Evolutionary conservation across 2,797 vertebrate genomes (phyloP), one percentile per base, ranked within the genome.

Genomic region (Synanceia verrucosa): DNA sequence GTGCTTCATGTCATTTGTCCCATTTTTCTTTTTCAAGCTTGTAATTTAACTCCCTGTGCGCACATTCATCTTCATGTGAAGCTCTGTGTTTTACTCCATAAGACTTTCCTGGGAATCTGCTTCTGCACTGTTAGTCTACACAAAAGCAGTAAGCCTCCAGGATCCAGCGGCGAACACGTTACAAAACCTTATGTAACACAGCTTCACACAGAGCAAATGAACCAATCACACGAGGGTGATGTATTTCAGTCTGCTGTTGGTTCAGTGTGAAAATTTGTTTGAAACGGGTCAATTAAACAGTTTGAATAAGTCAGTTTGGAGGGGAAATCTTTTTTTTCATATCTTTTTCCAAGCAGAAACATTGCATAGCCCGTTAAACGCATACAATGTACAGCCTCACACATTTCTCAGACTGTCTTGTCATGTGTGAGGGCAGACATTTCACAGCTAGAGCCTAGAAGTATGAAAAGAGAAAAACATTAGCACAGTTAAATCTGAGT

Each of bases 141-240:
- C 50, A 77, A 68, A 78, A 67, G 50, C 43, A 60, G 23, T 19
- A 53, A 73, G 59, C 43, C 50, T 58, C 26, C 43, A 60, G 79
- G 76, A 67, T 74, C 75, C 64, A 60, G 67, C 72, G 39, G 58
- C 14, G 29, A 85, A 72, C 48, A 55, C 70, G 70, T 73, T 76
- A 56, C 37, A 55, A 57, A 77, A 67, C 14, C 52, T 86, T 79
- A 79, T 69, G 77, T 81, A 85, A 83, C 28, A 16, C 51, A 36
- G 52, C 65, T 68, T 73, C 61, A 65, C 41, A 64, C n/a, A 34
- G 59, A 65, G 41, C 56, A 26, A 53, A 46, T 9, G 39, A 65
- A 16, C 61, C 85, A 82, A 79, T 82, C 73, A 48, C 43, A n/a
- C 21, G 13, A 46, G 18, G 11, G 50, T 70, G 70, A 74, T 16